Conservation (phyloP, 1,140 invertebrate genomes). For the Colletes gigas region DNA sequence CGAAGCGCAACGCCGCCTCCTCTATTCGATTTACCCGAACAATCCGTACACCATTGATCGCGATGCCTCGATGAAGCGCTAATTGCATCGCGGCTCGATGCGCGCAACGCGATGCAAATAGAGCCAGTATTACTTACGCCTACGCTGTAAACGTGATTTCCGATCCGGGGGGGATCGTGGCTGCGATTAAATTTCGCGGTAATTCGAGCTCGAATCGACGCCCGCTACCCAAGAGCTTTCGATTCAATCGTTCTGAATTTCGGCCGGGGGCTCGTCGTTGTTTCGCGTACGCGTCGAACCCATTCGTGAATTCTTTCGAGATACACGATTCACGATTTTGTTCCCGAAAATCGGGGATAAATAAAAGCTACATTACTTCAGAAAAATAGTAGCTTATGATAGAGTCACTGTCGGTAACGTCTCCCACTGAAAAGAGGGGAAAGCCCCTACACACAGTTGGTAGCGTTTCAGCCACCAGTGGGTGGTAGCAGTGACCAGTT, state of each 20-base stretch:
- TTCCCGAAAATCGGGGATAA: too few relatives aligned
- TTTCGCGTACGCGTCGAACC: too few relatives aligned
- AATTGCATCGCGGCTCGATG: conserved; percentile 53
- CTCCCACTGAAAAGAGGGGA: too few relatives aligned
- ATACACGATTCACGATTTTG: too few relatives aligned
- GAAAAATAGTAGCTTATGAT: too few relatives aligned
- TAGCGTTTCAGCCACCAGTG: too few relatives aligned
- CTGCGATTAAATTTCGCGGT: conserved; percentile 14
- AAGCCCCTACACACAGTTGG: too few relatives aligned
- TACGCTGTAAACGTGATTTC: conserved; percentile 3
- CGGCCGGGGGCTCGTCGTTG: too few relatives aligned
- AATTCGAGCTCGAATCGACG: background rate
- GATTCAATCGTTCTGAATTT: background rate
- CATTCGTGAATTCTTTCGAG: too few relatives aligned
- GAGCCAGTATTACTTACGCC: conserved; percentile 13
- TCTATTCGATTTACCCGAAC: background rate
- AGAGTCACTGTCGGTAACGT: too few relatives aligned
- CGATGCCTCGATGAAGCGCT: conserved; percentile 66
- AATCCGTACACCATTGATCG: conserved; percentile 1
- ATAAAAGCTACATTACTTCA: too few relatives aligned
- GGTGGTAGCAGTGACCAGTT: too few relatives aligned
- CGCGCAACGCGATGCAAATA: conserved; percentile 20
- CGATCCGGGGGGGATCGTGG: background rate
- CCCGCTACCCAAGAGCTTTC: background rate
- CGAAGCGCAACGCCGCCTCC: background rate